Evolutionary conservation across 2,113 vertebrate species (phyloP).

Genomic region (Lophura nycthemera): DNA sequence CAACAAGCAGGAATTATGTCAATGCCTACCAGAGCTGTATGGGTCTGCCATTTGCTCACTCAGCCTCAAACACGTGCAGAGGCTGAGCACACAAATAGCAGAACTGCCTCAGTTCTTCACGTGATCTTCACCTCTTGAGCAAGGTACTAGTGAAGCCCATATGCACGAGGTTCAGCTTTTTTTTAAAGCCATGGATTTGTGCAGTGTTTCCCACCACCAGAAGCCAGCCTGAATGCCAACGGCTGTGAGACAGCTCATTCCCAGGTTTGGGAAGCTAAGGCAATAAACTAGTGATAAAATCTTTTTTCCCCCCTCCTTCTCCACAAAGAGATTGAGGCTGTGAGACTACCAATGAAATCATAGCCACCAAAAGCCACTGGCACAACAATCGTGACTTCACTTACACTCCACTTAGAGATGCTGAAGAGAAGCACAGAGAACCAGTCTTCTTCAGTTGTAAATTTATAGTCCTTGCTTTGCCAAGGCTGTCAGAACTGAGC

Average conservation of each 20-base stretch:
- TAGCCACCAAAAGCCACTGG: background rate
- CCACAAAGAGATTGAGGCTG: background rate
- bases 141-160: background rate
- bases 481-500: too few relatives aligned
- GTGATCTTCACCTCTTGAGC: background rate
- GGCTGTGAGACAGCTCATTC: background rate
- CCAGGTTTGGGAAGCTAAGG: background rate
- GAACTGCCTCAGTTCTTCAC: background rate
- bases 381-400: background rate
- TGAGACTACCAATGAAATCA: background rate
- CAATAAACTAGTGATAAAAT: background rate
- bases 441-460: too few relatives aligned
- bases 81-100: background rate
- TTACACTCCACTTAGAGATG: background rate
- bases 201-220: background rate
- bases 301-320: background rate
- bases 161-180: accelerated
- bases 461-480: too few relatives aligned
- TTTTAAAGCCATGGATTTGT: background rate
- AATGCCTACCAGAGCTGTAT: background rate
- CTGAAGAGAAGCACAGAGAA: background rate
- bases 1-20: background rate
- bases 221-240: background rate
- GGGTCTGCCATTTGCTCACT: background rate
- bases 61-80: background rate